These are phyloP conservation scores for Trachymyrmex septentrionalis DNA, from an alignment of 1,140 invertebrate species.

Conservation along the genomic window DNA sequence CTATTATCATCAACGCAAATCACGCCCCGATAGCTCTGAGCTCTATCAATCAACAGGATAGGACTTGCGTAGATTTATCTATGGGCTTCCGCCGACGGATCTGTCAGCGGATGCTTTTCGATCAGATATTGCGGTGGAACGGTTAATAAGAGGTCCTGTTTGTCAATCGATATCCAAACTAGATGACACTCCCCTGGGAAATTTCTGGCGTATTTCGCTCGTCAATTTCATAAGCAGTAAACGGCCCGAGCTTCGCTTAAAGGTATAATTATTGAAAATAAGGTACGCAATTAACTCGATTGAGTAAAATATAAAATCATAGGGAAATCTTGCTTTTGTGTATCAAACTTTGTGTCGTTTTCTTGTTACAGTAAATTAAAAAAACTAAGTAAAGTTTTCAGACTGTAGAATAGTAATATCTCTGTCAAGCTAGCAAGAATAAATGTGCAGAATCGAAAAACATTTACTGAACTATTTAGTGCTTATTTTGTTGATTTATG, in stretches of 20 bases:
- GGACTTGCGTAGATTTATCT: conserved; percentile 34
- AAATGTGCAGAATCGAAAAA: too few relatives aligned
- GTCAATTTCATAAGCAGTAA: conserved; percentile 14
- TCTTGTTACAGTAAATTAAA: neutral
- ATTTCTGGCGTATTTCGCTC: neutral
- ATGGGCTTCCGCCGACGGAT: neutral
- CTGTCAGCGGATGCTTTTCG: conserved; percentile 33
- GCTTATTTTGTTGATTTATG: too few relatives aligned
- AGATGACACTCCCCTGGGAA: conserved; percentile 15
- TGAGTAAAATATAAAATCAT: conserved; percentile 20
- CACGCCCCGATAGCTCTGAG: conserved; percentile 45
- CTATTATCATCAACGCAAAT: neutral
- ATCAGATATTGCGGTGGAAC: neutral
- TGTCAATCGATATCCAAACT: conserved; percentile 76
- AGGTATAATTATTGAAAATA: conserved; percentile 22
- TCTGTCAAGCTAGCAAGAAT: too few relatives aligned
- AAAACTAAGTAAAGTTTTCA: neutral
- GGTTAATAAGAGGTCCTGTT: conserved; percentile 63
- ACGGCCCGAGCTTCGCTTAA: neutral
- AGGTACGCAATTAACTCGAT: conserved; percentile 6
- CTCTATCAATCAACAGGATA: conserved; percentile 51
- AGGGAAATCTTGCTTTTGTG: neutral
- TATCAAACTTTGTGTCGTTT: neutral
- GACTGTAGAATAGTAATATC: neutral
- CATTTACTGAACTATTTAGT: too few relatives aligned